Conservation (phyloP, 1,140 invertebrate species). For the Leptinotarsa texana region DNA sequence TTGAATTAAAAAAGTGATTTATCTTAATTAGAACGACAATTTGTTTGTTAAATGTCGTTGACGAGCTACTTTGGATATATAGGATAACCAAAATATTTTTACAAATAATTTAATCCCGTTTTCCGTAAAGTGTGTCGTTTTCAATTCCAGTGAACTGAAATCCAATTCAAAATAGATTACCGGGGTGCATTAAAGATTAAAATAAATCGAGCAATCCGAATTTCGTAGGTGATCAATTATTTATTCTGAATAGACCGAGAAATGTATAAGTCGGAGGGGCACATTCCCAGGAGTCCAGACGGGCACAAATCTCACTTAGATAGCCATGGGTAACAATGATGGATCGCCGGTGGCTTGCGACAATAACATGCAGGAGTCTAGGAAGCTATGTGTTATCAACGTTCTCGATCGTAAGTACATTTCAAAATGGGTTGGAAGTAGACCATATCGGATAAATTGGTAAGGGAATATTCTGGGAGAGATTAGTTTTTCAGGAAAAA, state of each 20-base stretch:
- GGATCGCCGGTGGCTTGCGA: constrained; percentile 12
- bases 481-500: too few species aligned
- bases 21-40: too few species aligned
- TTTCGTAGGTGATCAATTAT: constrained; percentile 25
- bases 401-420: neutral
- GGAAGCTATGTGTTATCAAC: neutral
- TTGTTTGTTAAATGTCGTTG: too few species aligned
- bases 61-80: too few species aligned
- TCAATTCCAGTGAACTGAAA: neutral
- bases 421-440: neutral
- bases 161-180: neutral
- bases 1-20: too few species aligned
- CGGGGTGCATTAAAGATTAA: constrained; percentile 14
- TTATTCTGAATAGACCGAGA: constrained; percentile 24
- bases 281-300: constrained; percentile 16
- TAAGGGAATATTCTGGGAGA: too few species aligned
- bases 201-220: constrained; percentile 22
- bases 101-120: neutral
- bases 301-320: constrained; percentile 31
- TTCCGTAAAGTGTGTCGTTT: neutral
- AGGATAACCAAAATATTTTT: too few species aligned
- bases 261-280: constrained; percentile 8
- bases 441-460: too few species aligned
- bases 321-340: constrained; percentile 29
- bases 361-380: constrained; percentile 10